Evolutionary conservation across 2,113 vertebrate species (phyloP).

Genomic region (Aptenodytes forsteri): DNA sequence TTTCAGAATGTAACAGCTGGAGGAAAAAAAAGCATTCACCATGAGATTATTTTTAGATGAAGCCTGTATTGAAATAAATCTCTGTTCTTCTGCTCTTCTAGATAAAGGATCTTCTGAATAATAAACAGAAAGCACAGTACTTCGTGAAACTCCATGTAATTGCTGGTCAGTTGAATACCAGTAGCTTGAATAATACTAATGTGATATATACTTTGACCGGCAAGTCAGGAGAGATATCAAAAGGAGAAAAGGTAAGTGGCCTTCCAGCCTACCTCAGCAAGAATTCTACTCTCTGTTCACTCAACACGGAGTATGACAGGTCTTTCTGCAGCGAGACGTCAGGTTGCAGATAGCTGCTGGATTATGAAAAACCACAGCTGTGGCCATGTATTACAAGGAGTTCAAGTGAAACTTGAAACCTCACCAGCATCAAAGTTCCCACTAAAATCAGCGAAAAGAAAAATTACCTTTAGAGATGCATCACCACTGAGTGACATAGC

Average conservation of each 20-base stretch:
- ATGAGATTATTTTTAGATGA: not conserved
- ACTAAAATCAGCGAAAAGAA: not conserved
- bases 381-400: too few relatives aligned
- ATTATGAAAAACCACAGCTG: not conserved
- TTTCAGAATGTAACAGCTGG: not conserved
- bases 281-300: not conserved
- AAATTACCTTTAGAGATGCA: not conserved
- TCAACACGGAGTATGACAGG: not conserved
- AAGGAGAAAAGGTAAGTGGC: slow-evolving; percentile 71
- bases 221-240: slow-evolving; percentile 78
- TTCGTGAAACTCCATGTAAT: slow-evolving; percentile 89
- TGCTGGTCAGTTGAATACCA: slow-evolving; percentile 78
- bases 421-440: not conserved
- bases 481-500: fast-evolving
- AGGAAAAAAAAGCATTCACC: not conserved
- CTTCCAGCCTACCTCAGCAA: not conserved
- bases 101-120: slow-evolving; percentile 77
- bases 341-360: not conserved
- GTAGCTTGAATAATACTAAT: slow-evolving; percentile 73
- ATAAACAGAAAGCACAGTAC: slow-evolving; percentile 76
- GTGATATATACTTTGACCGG: slow-evolving; percentile 87
- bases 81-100: slow-evolving; percentile 37
- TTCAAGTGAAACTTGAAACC: not conserved
- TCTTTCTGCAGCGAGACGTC: not conserved
- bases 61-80: not conserved